Evolutionary conservation across 2,113 vertebrate species (phyloP).

Genomic region (Serinus canaria): DNA sequence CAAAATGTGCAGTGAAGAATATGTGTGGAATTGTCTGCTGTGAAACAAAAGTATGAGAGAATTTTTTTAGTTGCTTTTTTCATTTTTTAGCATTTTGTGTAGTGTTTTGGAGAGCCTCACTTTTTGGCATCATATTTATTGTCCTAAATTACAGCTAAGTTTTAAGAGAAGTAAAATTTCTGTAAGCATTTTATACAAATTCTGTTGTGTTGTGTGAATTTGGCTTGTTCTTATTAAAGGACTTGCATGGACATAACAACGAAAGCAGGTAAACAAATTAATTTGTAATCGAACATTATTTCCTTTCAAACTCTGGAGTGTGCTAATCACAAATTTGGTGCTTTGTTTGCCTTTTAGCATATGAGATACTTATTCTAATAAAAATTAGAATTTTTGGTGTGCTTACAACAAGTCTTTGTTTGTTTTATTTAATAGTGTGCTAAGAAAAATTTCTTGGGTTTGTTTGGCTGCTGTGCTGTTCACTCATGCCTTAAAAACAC

Average conservation of each 20-base stretch:
- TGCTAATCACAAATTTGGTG: not conserved
- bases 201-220: not conserved
- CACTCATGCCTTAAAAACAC: constrained; percentile 92
- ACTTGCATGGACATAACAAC: not conserved
- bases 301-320: not conserved
- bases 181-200: not conserved
- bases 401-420: not conserved
- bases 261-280: not conserved
- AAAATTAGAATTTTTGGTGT: not conserved
- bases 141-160: not conserved
- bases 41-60: not conserved
- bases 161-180: not conserved
- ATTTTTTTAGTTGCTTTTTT: not conserved
- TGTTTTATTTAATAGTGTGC: constrained; percentile 69
- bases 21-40: not conserved
- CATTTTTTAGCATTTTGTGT: not conserved
- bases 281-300: not conserved
- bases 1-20: not conserved
- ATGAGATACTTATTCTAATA: not conserved
- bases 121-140: not conserved
- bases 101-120: not conserved
- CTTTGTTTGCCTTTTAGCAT: not conserved
- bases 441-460: constrained; percentile 90
- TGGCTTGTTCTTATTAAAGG: not conserved
- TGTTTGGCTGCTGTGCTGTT: constrained; percentile 84